Base-by-base conservation (phyloP, 2,113 vertebrate genomes). In the Atractosteus spatula region DNA sequence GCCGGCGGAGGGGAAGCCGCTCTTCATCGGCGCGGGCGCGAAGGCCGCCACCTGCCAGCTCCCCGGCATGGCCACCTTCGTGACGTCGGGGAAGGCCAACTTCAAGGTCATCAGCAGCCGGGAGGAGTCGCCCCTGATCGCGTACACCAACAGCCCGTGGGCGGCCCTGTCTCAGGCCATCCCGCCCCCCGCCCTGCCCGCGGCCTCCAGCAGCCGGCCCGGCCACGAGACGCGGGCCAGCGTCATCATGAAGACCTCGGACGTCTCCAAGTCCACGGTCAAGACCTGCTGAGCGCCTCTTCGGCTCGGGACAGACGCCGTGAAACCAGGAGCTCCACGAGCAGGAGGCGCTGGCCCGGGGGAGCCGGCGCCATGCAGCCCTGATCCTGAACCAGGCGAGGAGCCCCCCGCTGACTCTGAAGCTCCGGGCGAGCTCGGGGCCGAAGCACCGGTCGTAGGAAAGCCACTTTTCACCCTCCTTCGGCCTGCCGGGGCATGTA, bases 201-300 rank as follows among this genome's bases (percentile, higher is more conserved):
- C 0, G 12, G 55, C 74, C 2, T 74, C 82, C 29, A 54, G 54
- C 84, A 89, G 82, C 73, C 82, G 86, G 76, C 82, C 93, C 3
- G 85, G 88, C 78, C 91, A 92, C 0, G 97, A 99, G 86, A 89
- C 90, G 2, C 93, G 97, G 17, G 97, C 95, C 71, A 98, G 95
- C 0, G 97, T 99, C 86, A 99, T 99, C 86, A 96, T 96, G 94
- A 99, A 99, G 63, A 98, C 97, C 0, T 98, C 97, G 3, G 97
- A 99, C 44, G 90, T 96, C 83, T 94, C 95, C 73, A 93, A 94
- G 86, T 88, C 94, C 0, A 87, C 93, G 13, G 92, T 95, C 79
- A 95, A 95, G 84, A 95, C 91, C 84, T 95, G 89, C 77, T 95
- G 91, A 92, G 67, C 43, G 87, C 83, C 80, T 41, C 74, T 87